A percentile compares a stretch with the other conserved stretches of the same genome.
phyloP scores from a whole-genome alignment of 2,113 vertebrate genomes.

The Papio anubis region DNA sequence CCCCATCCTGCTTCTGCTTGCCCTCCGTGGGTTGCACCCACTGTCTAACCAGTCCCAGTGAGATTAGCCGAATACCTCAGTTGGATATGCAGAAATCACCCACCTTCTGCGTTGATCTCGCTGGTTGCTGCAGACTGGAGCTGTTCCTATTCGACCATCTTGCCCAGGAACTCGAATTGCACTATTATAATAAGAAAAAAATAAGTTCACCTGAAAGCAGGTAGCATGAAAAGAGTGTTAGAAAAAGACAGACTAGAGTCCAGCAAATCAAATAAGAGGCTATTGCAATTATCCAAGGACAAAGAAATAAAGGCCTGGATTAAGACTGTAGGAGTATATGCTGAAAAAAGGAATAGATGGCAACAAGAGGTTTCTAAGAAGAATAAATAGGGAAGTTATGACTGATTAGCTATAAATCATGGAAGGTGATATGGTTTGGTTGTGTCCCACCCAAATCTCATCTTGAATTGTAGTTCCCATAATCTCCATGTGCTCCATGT shows the following conservation, averaged over 20 bases:
- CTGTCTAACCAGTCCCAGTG: too few species aligned
- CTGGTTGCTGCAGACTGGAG: too few species aligned
- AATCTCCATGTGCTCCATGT: too few species aligned
- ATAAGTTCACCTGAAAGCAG: not conserved
- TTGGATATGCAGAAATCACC: too few species aligned
- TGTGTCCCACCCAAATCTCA: too few species aligned
- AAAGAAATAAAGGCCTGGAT: not conserved
- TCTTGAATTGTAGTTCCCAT: too few species aligned
- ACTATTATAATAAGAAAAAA: not conserved
- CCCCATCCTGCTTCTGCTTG: too few species aligned
- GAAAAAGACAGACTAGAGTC: not conserved
- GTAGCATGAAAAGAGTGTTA: not conserved
- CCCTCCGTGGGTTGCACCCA: too few species aligned
- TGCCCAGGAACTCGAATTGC: not conserved
- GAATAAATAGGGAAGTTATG: not conserved
- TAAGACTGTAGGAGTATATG: not conserved
- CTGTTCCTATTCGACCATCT: too few species aligned
- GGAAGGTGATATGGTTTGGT: not conserved
- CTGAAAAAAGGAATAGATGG: not conserved
- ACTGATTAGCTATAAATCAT: not conserved
- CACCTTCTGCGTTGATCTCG: too few species aligned
- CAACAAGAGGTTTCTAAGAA: slow-evolving; percentile 10
- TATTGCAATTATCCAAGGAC: not conserved
- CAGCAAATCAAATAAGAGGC: not conserved
- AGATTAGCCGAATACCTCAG: too few species aligned